Base-by-base conservation (phyloP, 2,888 invertebrate species). In the Protonemura montana region DNA sequence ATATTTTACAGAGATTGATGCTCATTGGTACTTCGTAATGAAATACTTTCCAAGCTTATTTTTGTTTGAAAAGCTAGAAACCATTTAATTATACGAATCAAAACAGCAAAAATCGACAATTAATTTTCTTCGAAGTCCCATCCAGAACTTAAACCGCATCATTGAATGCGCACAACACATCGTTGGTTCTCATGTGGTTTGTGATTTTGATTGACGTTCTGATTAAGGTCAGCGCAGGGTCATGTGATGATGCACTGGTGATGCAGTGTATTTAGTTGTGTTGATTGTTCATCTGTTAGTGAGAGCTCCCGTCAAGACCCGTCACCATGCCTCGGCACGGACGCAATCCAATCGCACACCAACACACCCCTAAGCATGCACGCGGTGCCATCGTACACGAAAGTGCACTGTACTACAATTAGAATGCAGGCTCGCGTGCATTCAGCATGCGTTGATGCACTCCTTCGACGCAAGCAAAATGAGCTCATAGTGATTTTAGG, bases 231-330 rank as follows among this genome's bases (percentile, higher is more conserved):
- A 59, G 21, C 21, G 13, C 59, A 59, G 59, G 21, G 6, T 59
- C 59, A 13, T 59, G 59, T 59, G 59, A 59, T 59, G 3, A 59
- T 59, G 59, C 59, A 59, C 59, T 59, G 59, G 21, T 59, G 59
- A 13, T 21, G 59, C 59, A 59, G 59, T 59, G 59, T 59, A 59
- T 59, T 59, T 59, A 59, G 59, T 59, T 59, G 59, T 59, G 59
- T 59, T 59, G 59, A 59, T 59, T 59, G 59, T 59, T 59, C 59
- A 59, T 59, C 59, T 59, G 59, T 59, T 59, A 59, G 59, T 21
- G 59, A 59, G 1, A 10, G 59, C 3, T 59, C 21, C 16, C 59
- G 59, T 21, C 59, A 21, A 59, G 59, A 21, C 35, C 35, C 35
- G 35, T 35, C 35, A 35, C 35, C 35, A 10, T n/a, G n/a, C n/a